These are phyloP conservation scores for Euphonia xanthogaster DNA, from an alignment of 2,797 vertebrate species.

Conservation along the genomic window DNA sequence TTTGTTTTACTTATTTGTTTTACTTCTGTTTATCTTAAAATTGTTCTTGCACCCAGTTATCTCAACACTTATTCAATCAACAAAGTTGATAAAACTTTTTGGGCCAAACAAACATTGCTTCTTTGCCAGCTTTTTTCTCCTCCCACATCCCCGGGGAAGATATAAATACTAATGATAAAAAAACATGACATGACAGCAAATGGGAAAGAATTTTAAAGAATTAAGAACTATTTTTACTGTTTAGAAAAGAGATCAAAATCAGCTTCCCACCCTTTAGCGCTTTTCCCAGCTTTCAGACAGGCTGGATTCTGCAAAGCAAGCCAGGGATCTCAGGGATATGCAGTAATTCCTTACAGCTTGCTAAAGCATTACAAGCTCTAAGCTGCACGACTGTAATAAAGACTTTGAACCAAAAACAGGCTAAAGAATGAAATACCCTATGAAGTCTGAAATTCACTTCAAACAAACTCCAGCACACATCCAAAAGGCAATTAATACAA, in stretches of 20 bases:
- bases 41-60: background rate
- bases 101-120: background rate
- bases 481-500: background rate
- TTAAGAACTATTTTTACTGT: conserved; percentile 18
- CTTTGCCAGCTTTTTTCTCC: background rate
- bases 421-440: background rate
- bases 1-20: background rate
- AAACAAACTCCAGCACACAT: background rate
- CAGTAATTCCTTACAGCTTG: conserved; percentile 41
- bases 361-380: conserved; percentile 9
- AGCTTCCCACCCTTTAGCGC: background rate
- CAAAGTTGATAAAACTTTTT: background rate
- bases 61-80: background rate
- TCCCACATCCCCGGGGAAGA: background rate
- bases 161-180: background rate
- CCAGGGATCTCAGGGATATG: conserved; percentile 5
- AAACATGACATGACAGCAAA: background rate
- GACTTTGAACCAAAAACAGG: background rate
- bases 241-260: conserved; percentile 48
- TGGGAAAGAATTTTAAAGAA: background rate
- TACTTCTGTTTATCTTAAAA: background rate
- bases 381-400: background rate
- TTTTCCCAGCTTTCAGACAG: background rate
- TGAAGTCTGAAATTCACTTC: background rate
- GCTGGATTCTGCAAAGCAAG: background rate